phyloP scores from a whole-genome alignment of 2,113 vertebrate species.

The Notarius lentiginosus region DNA sequence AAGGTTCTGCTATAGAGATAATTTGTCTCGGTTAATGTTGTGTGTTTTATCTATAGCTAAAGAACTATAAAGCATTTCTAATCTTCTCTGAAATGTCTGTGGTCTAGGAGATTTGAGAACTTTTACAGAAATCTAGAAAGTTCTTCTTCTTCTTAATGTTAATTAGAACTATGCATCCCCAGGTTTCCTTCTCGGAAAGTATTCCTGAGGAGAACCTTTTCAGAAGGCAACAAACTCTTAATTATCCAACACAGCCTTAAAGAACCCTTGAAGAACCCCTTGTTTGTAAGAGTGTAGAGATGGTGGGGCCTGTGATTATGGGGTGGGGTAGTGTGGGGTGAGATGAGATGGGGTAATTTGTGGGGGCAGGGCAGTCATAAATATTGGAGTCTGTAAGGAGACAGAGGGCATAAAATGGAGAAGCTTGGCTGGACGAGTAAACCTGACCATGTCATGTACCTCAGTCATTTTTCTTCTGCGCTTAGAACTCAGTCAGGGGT shows the following conservation, averaged over 20 bases:
- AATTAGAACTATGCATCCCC: too few relatives aligned
- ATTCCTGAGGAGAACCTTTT: background rate
- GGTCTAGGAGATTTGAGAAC: background rate
- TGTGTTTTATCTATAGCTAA: background rate
- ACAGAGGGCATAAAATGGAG: slow-evolving; percentile 86
- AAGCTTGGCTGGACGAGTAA: slow-evolving; percentile 83
- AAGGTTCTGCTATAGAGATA: too few relatives aligned
- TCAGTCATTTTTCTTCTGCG: slow-evolving; percentile 90
- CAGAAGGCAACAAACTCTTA: background rate
- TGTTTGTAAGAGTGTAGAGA: background rate
- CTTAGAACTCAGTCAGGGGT: slow-evolving; percentile 99
- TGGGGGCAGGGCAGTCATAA: slow-evolving; percentile 74
- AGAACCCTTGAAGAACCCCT: background rate
- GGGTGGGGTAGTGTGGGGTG: slow-evolving; percentile 65
- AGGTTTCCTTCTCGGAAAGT: background rate
- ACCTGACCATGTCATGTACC: slow-evolving; percentile 91
- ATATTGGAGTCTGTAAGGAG: slow-evolving; percentile 83
- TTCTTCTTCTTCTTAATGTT: background rate
- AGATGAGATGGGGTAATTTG: slow-evolving; percentile 40
- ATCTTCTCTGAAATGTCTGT: background rate
- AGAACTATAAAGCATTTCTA: background rate
- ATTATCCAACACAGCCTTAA: background rate
- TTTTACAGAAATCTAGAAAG: background rate
- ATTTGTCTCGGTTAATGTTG: too few relatives aligned
- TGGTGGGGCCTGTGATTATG: background rate